Evolutionary conservation across 2,797 vertebrate species (phyloP).

Genomic region (Pipistrellus pygmaeus): DNA sequence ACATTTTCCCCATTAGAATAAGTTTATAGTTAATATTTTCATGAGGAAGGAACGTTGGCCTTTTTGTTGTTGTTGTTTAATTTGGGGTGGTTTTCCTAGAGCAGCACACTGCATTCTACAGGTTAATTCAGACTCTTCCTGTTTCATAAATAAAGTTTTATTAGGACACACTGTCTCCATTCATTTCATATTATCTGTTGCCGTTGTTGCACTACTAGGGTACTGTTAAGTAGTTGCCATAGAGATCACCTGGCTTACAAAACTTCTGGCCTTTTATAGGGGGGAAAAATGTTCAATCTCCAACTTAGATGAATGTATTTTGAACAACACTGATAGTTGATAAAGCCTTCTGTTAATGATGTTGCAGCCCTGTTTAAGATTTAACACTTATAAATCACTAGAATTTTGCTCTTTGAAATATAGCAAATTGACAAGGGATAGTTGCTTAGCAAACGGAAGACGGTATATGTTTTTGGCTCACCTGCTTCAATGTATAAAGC

Average conservation of each 20-base stretch:
- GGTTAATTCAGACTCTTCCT: background rate
- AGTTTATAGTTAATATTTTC: conserved; percentile 43
- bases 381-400: background rate
- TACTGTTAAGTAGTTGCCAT: background rate
- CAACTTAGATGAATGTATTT: conserved; percentile 5
- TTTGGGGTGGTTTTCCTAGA: background rate
- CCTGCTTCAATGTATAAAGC: background rate
- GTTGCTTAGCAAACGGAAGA: conserved; percentile 50
- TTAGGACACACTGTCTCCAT: background rate
- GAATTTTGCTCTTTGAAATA: conserved; percentile 5
- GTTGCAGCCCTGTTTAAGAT: background rate
- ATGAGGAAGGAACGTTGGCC: background rate
- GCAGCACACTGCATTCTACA: background rate
- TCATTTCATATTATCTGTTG: background rate
- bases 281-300: background rate
- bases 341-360: background rate
- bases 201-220: background rate
- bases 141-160: conserved; percentile 68
- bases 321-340: background rate
- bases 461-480: conserved; percentile 6
- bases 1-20: background rate
- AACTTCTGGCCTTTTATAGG: conserved; percentile 29
- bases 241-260: background rate
- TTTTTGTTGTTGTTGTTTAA: conserved; percentile 7
- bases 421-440: background rate